These are phyloP conservation scores for Poicephalus meyeri DNA, from an alignment of 2,113 vertebrate species.

Conservation along the genomic window DNA sequence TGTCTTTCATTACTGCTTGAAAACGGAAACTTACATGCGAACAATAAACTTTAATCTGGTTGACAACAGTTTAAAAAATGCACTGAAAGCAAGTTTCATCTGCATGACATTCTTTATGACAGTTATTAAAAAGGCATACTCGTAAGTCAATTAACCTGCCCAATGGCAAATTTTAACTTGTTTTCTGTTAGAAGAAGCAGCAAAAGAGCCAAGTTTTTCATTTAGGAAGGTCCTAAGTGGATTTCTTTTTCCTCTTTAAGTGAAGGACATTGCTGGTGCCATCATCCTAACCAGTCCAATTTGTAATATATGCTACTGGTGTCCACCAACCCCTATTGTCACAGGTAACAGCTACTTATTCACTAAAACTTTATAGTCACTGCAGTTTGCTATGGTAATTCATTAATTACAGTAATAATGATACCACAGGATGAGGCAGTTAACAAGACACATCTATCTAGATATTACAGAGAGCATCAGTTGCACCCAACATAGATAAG, in stretches of 20 bases:
- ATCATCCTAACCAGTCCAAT: conserved; percentile 11
- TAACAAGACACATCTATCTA: conserved; percentile 61
- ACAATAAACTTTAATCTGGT: conserved; percentile 80
- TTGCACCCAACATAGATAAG: conserved; percentile 14
- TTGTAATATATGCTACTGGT: conserved; percentile 44
- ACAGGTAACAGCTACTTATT: neutral
- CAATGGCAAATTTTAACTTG: conserved; percentile 75
- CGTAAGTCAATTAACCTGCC: conserved; percentile 78
- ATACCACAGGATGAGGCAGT: conserved; percentile 49
- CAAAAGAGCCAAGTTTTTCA: conserved; percentile 69
- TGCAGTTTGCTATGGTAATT: conserved; percentile 65
- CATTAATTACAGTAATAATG: conserved; percentile 67
- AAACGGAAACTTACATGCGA: conserved; percentile 62
- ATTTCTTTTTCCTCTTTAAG: conserved; percentile 45
- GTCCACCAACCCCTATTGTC: neutral
- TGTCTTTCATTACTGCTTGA: conserved; percentile 71
- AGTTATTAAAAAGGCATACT: conserved; percentile 78
- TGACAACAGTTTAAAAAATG: conserved; percentile 75
- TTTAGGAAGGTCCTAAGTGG: conserved; percentile 54
- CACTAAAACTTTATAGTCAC: conserved; percentile 54
- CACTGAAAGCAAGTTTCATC: conserved; percentile 73
- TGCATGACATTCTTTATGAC: conserved; percentile 76
- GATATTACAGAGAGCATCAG: neutral
- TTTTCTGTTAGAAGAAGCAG: conserved; percentile 73
- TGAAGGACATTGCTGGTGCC: conserved; percentile 30